A percentile compares a stretch with the other conserved stretches of the same genome.
phyloP scores from a whole-genome alignment of 2,113 vertebrate genomes.

The Bos javanicus region DNA sequence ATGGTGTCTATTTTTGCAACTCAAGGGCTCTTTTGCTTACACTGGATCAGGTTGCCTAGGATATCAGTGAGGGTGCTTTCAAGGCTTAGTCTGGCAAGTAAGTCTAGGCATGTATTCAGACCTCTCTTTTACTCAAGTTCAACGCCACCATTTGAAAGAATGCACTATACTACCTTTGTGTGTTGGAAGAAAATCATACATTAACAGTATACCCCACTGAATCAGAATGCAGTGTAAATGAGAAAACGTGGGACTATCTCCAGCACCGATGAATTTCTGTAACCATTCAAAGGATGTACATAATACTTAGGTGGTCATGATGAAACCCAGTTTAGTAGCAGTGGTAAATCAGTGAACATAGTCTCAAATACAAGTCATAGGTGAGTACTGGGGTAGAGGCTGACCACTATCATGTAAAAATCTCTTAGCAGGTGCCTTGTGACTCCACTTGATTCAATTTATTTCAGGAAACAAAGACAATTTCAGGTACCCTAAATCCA shows the following conservation, averaged over 20 bases:
- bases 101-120: not conserved
- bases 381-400: not conserved
- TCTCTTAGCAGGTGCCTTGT: not conserved
- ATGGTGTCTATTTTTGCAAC: not conserved
- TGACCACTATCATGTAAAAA: not conserved
- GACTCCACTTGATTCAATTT: not conserved
- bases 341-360: not conserved
- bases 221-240: not conserved
- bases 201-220: not conserved
- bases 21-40: not conserved
- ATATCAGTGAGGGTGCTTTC: not conserved
- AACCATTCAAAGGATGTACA: not conserved
- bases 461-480: not conserved
- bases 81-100: not conserved
- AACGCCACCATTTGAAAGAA: not conserved
- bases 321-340: not conserved
- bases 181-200: not conserved
- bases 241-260: not conserved
- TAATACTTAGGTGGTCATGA: not conserved
- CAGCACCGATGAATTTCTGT: not conserved
- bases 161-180: not conserved
- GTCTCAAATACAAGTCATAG: not conserved
- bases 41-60: not conserved
- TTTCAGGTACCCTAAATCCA: not conserved
- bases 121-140: not conserved